Base-by-base conservation (phyloP, 2,113 vertebrate genomes). In the Ciconia stormi region DNA sequence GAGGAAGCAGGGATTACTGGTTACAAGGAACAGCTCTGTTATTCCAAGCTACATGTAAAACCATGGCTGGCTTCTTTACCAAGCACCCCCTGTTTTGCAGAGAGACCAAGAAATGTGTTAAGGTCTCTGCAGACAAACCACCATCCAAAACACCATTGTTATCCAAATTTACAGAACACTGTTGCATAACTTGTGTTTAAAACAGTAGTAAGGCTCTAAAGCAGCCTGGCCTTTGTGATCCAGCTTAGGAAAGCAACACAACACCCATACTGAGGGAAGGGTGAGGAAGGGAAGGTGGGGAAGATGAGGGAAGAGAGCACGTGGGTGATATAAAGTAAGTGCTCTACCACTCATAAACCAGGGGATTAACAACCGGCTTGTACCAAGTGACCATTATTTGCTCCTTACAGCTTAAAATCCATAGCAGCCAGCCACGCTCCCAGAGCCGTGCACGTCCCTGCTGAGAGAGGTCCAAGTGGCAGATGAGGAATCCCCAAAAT, bases 21-120 rank as follows among this genome's bases (percentile, higher is more conserved):
- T 85, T 95, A 96, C 89, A 96, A 91, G 62, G 73, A 82, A 95
- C 49, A 95, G 91, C 71, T 96, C 83, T 73, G 58, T 80, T 91
- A 88, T 55, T 95, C 66, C 96, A 94, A 95, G 91, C 84, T 93
- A 91, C 63, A 40, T 62, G 71, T 89, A 86, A 93, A 94, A 87
- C 76, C 94, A 94, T 17, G 53, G 59, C 89, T 89, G 81, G 74
- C 84, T 89, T 95, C 83, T 95, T 95, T 82, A 87, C 38, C 67
- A 78, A 89, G 87, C 82, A 94, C 82, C n/a, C 84, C 50, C 52
- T 42, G 46, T 87, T 87, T 71, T 92, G 82, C 73, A 85, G 49
- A 77, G 34, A 84, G 34, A 89, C 30, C 74, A 50, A 55, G 42
- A 63, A 74, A 74, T 25, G 11, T 2, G 1, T 73, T 58, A 63